Conservation (phyloP, 2,113 vertebrate species). For the Rana temporaria region DNA sequence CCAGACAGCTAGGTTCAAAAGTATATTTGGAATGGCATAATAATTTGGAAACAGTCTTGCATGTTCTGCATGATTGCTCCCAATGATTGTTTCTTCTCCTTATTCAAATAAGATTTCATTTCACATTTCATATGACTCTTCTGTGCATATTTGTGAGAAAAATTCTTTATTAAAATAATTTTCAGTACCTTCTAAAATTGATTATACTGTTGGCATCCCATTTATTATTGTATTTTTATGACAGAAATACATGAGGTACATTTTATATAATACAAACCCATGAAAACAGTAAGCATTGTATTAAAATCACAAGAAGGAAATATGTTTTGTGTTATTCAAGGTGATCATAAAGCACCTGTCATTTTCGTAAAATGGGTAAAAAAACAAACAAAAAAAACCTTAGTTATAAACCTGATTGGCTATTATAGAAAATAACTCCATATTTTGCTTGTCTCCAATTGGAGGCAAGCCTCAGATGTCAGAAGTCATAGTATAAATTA, state of each 20-base stretch:
- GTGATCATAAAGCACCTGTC: too few species aligned
- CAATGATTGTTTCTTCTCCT: conserved; percentile 49
- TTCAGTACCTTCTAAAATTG: conserved; percentile 4
- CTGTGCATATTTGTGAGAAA: conserved; percentile 44
- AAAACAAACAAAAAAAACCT: too few species aligned
- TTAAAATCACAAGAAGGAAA: too few species aligned
- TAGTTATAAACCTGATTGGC: too few species aligned
- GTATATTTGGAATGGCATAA: conserved; percentile 35
- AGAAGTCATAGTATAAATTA: too few species aligned
- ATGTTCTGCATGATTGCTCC: conserved; percentile 49
- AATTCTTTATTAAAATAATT: conserved; percentile 34
- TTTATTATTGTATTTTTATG: conserved; percentile 13
- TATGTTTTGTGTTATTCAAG: too few species aligned
- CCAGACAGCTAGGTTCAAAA: background rate
- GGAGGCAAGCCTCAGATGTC: too few species aligned
- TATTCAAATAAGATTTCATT: conserved; percentile 47
- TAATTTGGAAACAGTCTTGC: conserved; percentile 47
- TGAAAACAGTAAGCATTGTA: too few species aligned
- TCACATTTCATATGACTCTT: conserved; percentile 28
- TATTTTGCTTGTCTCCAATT: too few species aligned
- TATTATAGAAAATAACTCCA: too few species aligned
- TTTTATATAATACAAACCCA: background rate
- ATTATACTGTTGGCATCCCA: conserved; percentile 6
- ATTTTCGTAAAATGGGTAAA: too few species aligned
- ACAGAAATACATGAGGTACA: background rate